Percentiles rank a stretch among this genome's conserved stretches.
Evolutionary conservation across 2,888 invertebrate genomes (phyloP).

Genomic region (Keiferia lycopersicella): DNA sequence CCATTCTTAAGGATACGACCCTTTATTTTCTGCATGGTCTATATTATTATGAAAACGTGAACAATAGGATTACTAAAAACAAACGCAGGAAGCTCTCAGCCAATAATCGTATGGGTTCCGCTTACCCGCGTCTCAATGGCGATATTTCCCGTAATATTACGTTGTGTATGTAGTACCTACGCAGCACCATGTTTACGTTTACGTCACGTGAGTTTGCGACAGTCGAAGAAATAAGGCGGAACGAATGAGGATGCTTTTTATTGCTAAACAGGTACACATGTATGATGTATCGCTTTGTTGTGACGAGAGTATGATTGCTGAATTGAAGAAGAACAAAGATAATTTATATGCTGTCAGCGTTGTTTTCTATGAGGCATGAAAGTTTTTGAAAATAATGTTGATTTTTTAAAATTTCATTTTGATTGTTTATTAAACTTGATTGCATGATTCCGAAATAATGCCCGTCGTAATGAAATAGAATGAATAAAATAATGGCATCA

Average conservation of each 20-base stretch:
- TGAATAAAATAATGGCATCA: too few relatives aligned
- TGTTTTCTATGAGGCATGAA: not conserved
- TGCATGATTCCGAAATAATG: too few relatives aligned
- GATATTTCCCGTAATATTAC: constrained; percentile 37
- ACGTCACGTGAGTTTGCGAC: constrained; percentile 33
- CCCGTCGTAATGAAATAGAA: too few relatives aligned
- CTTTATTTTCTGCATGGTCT: not conserved
- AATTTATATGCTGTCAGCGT: not conserved
- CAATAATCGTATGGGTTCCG: constrained; percentile 45
- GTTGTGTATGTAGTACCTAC: constrained; percentile 22
- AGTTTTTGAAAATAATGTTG: too few relatives aligned
- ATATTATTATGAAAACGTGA: constrained; percentile 40
- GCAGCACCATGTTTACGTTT: not conserved
- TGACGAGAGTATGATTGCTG: not conserved
- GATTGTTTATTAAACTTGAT: too few relatives aligned
- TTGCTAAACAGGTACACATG: constrained; percentile 20
- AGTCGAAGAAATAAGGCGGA: constrained; percentile 40
- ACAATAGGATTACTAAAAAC: constrained; percentile 57
- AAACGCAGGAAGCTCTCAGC: constrained; percentile 58
- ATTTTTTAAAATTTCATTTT: too few relatives aligned
- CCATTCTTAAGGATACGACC: not conserved
- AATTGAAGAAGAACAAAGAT: not conserved
- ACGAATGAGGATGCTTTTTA: constrained; percentile 29
- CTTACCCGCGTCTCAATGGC: constrained; percentile 31
- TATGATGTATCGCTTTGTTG: constrained; percentile 8